A percentile compares a stretch with the other conserved stretches of the same genome.
Evolutionary conservation across 2,797 vertebrate species (phyloP).

Genomic region (Miichthys miiuy): DNA sequence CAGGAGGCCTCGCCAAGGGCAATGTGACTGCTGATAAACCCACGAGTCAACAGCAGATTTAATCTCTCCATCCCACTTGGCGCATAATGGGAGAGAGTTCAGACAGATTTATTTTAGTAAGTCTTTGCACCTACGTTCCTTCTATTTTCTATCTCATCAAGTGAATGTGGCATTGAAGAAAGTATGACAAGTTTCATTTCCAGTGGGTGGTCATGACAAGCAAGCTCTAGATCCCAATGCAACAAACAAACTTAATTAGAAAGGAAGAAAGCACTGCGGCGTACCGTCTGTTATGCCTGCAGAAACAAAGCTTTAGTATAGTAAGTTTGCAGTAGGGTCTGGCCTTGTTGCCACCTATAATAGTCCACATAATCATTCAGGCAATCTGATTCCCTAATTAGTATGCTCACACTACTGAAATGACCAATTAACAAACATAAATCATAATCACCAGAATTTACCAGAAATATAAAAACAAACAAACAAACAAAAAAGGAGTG

Average conservation of each 20-base stretch:
- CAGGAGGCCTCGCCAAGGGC: conserved; percentile 76
- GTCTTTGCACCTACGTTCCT: conserved; percentile 65
- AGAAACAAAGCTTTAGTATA: conserved; percentile 42
- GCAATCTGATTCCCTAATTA: conserved; percentile 24
- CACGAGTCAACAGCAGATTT: conserved; percentile 75
- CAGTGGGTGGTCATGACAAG: conserved; percentile 68
- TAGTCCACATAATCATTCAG: conserved; percentile 22
- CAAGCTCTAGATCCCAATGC: conserved; percentile 55
- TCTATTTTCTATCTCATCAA: conserved; percentile 62
- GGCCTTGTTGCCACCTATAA: conserved; percentile 11
- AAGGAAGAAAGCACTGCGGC: conserved; percentile 41
- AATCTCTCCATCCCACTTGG: conserved; percentile 79
- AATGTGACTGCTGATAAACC: conserved; percentile 78
- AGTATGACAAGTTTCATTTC: conserved; percentile 74
- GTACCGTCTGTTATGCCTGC: conserved; percentile 54
- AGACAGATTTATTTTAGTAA: conserved; percentile 71
- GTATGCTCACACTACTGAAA: conserved; percentile 2
- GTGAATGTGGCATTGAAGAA: conserved; percentile 60
- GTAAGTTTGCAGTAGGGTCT: conserved; percentile 19
- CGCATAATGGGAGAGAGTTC: conserved; percentile 79
- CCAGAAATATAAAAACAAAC: not conserved
- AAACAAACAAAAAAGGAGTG: not conserved
- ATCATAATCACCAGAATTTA: not conserved
- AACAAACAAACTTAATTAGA: conserved; percentile 73
- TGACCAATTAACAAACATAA: not conserved